Evolutionary conservation across 1,140 invertebrate species (phyloP).

Genomic region (Drosophila santomea): DNA sequence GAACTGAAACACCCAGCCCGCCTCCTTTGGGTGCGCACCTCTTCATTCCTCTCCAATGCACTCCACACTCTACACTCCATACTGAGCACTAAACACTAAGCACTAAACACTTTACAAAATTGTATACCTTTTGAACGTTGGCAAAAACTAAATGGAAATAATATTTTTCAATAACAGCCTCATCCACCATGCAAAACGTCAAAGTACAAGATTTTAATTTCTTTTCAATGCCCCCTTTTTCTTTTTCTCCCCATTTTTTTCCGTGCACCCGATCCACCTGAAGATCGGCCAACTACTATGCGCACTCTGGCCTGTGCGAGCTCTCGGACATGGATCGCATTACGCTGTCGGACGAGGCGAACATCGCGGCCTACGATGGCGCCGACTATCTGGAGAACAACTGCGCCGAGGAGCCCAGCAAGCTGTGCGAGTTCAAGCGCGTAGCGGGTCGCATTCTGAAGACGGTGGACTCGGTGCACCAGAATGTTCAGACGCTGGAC

Average conservation of each 20-base stretch:
- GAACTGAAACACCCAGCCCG: constrained; percentile 22
- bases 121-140: too few relatives aligned
- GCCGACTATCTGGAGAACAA: constrained; percentile 95
- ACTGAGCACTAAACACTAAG: constrained; percentile 16
- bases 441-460: constrained; percentile 94
- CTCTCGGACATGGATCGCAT: constrained; percentile 95
- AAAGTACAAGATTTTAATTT: background rate
- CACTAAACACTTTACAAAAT: background rate
- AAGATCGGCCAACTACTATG: constrained; percentile 96
- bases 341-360: constrained; percentile 91
- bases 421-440: constrained; percentile 96
- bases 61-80: constrained; percentile 30
- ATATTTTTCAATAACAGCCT: too few relatives aligned
- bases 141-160: too few relatives aligned
- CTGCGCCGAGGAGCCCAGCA: constrained; percentile 94
- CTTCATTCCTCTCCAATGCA: constrained; percentile 10
- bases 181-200: too few relatives aligned
- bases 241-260: background rate
- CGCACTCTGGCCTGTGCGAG: constrained; percentile 93
- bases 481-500: constrained; percentile 93
- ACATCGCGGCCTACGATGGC: constrained; percentile 90
- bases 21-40: constrained; percentile 13
- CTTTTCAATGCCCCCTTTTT: background rate
- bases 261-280: constrained; percentile 58
- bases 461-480: constrained; percentile 96